These are phyloP conservation scores for Drosophila melanosoma DNA, from an alignment of 2,888 invertebrate genomes.

Conservation along the genomic window DNA sequence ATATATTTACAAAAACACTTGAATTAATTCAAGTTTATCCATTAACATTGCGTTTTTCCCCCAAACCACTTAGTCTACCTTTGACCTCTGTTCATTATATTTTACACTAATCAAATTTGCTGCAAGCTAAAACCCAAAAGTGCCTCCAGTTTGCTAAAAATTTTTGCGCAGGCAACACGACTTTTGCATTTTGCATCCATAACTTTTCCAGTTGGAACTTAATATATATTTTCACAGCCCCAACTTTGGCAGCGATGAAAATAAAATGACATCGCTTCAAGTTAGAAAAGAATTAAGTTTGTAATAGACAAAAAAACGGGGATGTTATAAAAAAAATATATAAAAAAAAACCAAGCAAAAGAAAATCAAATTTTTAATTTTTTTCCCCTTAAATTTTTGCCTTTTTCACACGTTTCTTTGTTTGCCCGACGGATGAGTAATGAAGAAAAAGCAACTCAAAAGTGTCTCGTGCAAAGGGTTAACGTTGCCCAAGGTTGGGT, in stretches of 20 bases:
- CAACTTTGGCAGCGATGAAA: constrained; percentile 35
- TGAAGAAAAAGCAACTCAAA: constrained; percentile 15
- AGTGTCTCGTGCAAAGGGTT: constrained; percentile 62
- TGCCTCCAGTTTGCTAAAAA: constrained; percentile 32
- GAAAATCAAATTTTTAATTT: constrained; percentile 44
- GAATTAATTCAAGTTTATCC: neutral
- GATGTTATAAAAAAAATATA: constrained; percentile 9
- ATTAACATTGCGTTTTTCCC: neutral
- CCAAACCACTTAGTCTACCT: neutral
- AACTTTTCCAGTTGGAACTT: constrained; percentile 53
- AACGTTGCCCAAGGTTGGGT: constrained; percentile 32
- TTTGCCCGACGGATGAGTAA: constrained; percentile 44
- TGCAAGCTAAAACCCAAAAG: constrained; percentile 14
- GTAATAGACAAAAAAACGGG: neutral
- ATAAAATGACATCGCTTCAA: constrained; percentile 50
- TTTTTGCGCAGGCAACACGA: constrained; percentile 54
- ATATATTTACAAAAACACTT: neutral
- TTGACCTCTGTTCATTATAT: constrained; percentile 20
- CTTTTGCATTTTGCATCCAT: constrained; percentile 75
- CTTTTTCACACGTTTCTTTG: constrained; percentile 75
- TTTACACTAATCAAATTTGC: constrained; percentile 21
- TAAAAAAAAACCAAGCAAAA: constrained; percentile 13
- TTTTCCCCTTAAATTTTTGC: constrained; percentile 68
- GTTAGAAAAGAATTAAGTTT: constrained; percentile 13
- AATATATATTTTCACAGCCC: constrained; percentile 11